Conservation (phyloP, 1,140 invertebrate genomes). For the Trichonephila inaurata region DNA sequence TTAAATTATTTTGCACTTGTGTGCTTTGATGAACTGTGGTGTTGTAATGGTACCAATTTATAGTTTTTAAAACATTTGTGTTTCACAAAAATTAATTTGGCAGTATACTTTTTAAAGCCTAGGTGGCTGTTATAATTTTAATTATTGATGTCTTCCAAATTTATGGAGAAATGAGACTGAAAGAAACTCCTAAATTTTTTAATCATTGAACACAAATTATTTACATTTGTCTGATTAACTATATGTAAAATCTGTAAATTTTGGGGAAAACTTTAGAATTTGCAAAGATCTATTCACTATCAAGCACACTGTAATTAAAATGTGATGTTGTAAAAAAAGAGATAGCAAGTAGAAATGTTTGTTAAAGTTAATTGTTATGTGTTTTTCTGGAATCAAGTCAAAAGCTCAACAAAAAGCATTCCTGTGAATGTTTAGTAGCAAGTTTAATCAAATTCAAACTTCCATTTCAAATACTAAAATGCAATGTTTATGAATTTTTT, state of each 20-base stretch:
- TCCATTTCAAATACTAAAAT: not conserved
- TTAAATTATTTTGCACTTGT: constrained; percentile 1
- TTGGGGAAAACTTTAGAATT: not conserved
- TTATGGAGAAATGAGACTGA: not conserved
- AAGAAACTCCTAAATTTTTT: not conserved
- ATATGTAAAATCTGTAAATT: not conserved
- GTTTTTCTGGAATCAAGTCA: constrained; percentile 24
- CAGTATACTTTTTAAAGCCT: too few relatives aligned
- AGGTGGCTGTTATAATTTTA: not conserved
- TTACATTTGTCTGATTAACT: not conserved
- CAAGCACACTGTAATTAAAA: not conserved
- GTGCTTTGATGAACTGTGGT: not conserved
- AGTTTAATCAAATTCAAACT: not conserved
- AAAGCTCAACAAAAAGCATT: constrained; percentile 4
- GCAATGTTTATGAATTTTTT: not conserved
- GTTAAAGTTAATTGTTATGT: constrained; percentile 53
- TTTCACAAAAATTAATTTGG: not conserved
- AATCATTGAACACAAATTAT: not conserved
- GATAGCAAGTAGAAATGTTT: constrained; percentile 18
- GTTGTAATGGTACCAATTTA: not conserved
- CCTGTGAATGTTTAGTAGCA: not conserved
- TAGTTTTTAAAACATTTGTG: not conserved
- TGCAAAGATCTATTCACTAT: not conserved
- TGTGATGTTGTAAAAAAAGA: constrained; percentile 12
- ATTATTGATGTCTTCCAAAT: constrained; percentile 25